phyloP scores from a whole-genome alignment of 2,888 invertebrate genomes.

The Melanotus villosus region DNA sequence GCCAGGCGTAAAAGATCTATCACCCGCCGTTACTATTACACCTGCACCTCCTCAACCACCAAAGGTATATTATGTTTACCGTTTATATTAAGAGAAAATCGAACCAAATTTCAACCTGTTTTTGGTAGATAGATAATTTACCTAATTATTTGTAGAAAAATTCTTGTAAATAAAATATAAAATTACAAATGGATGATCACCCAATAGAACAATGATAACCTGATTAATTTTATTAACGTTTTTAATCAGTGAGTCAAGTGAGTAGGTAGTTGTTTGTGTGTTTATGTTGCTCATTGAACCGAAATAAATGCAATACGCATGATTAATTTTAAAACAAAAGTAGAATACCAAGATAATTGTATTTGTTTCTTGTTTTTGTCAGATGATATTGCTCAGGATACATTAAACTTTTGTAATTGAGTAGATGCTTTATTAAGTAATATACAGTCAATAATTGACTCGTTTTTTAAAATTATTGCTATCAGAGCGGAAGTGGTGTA shows the following conservation, averaged over 20 bases:
- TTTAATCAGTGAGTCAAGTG: neutral
- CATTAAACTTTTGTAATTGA: neutral
- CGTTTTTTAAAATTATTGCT: constrained; percentile 33
- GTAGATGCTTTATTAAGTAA: neutral
- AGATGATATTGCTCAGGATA: neutral
- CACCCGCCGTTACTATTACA: constrained; percentile 82
- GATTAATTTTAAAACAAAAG: constrained; percentile 8
- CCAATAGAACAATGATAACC: neutral
- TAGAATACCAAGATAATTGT: neutral
- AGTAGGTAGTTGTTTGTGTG: constrained; percentile 1
- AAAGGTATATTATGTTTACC: constrained; percentile 59
- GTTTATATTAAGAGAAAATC: too few species aligned
- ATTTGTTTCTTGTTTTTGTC: neutral
- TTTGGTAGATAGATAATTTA: too few species aligned
- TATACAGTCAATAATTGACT: neutral
- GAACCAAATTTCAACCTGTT: too few species aligned
- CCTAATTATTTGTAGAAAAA: too few species aligned
- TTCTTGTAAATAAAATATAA: too few species aligned
- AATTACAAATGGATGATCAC: too few species aligned
- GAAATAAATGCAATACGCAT: constrained; percentile 8
- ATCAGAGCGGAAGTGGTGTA: constrained; percentile 63
- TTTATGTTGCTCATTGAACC: neutral
- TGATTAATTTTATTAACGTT: constrained; percentile 2
- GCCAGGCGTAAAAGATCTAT: constrained; percentile 66
- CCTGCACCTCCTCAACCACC: constrained; percentile 80